Base-by-base conservation (phyloP, 1,140 invertebrate genomes). In the Dysdera silvatica region DNA sequence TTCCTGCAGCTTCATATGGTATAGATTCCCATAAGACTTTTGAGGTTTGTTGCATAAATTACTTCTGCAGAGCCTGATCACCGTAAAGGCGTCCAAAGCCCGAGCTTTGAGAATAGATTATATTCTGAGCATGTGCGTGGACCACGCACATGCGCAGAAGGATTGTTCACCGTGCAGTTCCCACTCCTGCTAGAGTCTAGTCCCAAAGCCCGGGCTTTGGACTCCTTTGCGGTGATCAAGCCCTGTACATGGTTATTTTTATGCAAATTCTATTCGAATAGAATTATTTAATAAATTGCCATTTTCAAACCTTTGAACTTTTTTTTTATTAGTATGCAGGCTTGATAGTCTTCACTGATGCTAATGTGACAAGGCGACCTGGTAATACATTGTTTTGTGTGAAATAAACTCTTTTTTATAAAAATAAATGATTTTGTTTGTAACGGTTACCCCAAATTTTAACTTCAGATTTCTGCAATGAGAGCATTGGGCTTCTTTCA, bases 1-100 rank as follows among this genome's bases (percentile, higher is more conserved):
- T 91, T 72, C 90, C 93, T 0, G 86, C 90, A 0, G 86, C 88
- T 0, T 88, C 89, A 3, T 93, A 85, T 74, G 94, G 91, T 18
- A 85, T 95, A 49, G 94, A 98, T 76, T 90, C 88, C 1, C 95
- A 95, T 75, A 81, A 88, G 32, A 97, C 93, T 0, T 95, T 97
- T 72, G 86, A 89, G 77, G 76, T 78, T 58, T 28, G 3, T 4
- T 24, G 7, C 10, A 16, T 41, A 1, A 20, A n/a, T n/a, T n/a
- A n/a, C n/a, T n/a, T n/a, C n/a, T n/a, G n/a, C n/a, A n/a, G n/a
- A n/a, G n/a, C n/a, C n/a, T n/a, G n/a, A n/a, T n/a, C n/a, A n/a
- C n/a, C n/a, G n/a, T n/a, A n/a, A n/a, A n/a, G n/a, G n/a, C n/a
- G n/a, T n/a, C n/a, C n/a, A n/a, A n/a, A n/a, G n/a, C n/a, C n/a